These are phyloP conservation scores for Hippocampus mohnikei DNA, from an alignment of 2,113 vertebrate species.

Conservation along the genomic window DNA sequence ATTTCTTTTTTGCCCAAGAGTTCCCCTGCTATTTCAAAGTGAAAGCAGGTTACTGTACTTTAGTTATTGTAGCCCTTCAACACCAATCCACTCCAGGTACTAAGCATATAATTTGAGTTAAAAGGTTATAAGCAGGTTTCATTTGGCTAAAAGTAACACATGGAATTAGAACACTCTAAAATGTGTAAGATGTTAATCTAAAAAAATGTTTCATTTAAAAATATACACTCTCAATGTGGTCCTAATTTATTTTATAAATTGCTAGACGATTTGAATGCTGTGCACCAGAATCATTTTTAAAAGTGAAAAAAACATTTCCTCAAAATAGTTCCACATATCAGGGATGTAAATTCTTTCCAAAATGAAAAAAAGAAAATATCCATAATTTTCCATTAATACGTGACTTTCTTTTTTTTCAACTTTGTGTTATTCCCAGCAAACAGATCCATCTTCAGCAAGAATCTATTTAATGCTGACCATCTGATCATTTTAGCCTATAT, in stretches of 20 bases:
- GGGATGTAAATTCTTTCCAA: neutral
- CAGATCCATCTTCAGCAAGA: too few species aligned
- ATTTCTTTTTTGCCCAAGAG: neutral
- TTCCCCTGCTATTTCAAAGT: neutral
- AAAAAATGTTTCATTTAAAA: neutral
- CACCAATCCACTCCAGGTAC: neutral
- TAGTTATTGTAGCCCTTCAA: neutral
- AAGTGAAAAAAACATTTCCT: neutral
- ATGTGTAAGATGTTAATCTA: neutral
- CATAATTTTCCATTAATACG: too few species aligned
- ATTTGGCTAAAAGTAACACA: neutral
- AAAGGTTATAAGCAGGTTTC: neutral
- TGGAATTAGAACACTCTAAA: neutral
- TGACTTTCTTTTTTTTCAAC: too few species aligned
- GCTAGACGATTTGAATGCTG: too few species aligned
- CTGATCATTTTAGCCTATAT: neutral
- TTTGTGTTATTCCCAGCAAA: too few species aligned
- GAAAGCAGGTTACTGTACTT: neutral
- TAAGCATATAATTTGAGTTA: neutral
- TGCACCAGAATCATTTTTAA: neutral
- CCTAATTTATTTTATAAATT: neutral
- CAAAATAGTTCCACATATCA: neutral
- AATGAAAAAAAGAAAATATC: slow-evolving; percentile 3
- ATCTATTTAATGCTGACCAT: too few species aligned
- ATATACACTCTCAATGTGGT: neutral